A percentile compares a stretch with the other conserved stretches of the same genome.
phyloP scores from a whole-genome alignment of 2,888 invertebrate species.

The Drosophila nr. fundita region DNA sequence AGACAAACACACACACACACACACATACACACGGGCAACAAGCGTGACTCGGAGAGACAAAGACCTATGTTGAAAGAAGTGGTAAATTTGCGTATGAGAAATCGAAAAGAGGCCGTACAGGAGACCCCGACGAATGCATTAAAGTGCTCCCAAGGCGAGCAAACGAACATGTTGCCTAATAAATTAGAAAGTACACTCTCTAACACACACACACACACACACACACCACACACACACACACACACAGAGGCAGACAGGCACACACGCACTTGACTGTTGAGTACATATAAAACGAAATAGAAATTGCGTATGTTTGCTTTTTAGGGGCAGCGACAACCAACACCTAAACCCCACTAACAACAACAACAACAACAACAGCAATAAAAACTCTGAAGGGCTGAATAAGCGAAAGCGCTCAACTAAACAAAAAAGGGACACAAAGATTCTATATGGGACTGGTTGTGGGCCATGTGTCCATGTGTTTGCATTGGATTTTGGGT shows the following conservation, averaged over 20 bases:
- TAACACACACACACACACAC: constrained; percentile 21
- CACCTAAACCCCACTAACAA: constrained; percentile 16
- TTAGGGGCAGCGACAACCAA: constrained; percentile 39
- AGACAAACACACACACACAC: constrained; percentile 1
- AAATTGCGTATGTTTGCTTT: constrained; percentile 71
- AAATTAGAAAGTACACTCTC: constrained; percentile 65
- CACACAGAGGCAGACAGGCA: constrained; percentile 12
- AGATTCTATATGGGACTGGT: constrained; percentile 32
- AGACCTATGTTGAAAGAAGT: constrained; percentile 29
- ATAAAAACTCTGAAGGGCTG: constrained; percentile 13
- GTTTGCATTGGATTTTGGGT: constrained; percentile 62
- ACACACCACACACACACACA: constrained; percentile 25
- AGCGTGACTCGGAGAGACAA: constrained; percentile 2
- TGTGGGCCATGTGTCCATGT: constrained; percentile 34
- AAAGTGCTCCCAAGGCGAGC: constrained; percentile 61
- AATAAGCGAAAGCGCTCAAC: constrained; percentile 51
- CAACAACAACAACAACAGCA: constrained; percentile 12
- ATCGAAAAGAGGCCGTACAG: constrained; percentile 57
- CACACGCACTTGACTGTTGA: constrained; percentile 31
- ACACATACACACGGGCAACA: not conserved
- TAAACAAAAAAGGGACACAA: constrained; percentile 35
- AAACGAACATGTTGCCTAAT: constrained; percentile 70
- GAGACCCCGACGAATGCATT: constrained; percentile 63
- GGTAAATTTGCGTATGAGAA: constrained; percentile 69
- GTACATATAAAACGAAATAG: constrained; percentile 58